Evolutionary conservation across 1,140 invertebrate species (phyloP), one percentile per base, ranked within the genome.

Genomic region (Cydia fagiglandana): DNA sequence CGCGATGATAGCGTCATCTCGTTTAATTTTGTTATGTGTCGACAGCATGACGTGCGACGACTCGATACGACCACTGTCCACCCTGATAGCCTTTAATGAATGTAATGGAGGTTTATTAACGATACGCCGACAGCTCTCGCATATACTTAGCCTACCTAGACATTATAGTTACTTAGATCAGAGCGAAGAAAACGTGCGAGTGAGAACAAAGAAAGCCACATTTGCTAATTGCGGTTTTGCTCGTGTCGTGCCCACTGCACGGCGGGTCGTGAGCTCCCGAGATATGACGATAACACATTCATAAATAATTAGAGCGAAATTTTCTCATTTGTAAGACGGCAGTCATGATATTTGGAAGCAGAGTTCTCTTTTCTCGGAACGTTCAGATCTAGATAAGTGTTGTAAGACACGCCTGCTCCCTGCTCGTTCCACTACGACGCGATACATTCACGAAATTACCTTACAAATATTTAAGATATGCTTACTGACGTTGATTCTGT

Each of bases 231-330:
- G 87, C 88, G 90, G 83, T 91, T 91, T 90, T 90, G 90, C 86
- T 92, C 89, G 86, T 91, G 91, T 92, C 91, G 91, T 91, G 91
- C 86, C 78, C 88, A 84, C 89, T 86, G 90, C 88, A 84, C 89
- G 87, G 90, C 83, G 87, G 90, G 87, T 93, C 91, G 91, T 93
- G 91, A 91, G 90, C 88, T 88, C 86, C 83, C 77, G 79, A 91
- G 90, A 93, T 93, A 92, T 93, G 90, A 93, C 84, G 91, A 93
- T 93, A 93, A 93, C 89, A 92, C 91, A 93, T 92, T 93, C 90
- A 92, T 93, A 93, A 93, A 93, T 93, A 93, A 93, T 93, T 93
- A 93, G 91, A 93, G 90, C 86, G 87, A 93, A 93, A 93, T 93
- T 92, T 93, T 93, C 91, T 93, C 90, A 91, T 92, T 92, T 93